Percentiles rank a stretch among this genome's conserved stretches.
Evolutionary conservation across 2,113 vertebrate species (phyloP).

Genomic region (Elephantulus edwardii): DNA sequence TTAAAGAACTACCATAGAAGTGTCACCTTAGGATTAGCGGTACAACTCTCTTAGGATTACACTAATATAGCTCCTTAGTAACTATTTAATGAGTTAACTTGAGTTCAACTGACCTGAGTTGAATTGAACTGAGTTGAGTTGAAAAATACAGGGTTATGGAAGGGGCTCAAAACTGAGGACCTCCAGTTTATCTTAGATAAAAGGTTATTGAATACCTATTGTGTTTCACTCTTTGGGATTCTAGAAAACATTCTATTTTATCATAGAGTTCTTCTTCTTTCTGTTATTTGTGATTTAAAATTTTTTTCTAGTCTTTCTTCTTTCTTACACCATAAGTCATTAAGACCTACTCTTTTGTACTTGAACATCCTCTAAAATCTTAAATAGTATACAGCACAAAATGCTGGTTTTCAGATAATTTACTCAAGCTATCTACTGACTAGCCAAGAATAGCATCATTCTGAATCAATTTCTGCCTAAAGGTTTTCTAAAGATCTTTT

Average conservation of each 20-base stretch:
- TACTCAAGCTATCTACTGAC: background rate
- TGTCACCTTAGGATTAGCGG: too few relatives aligned
- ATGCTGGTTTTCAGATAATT: constrained; percentile 6
- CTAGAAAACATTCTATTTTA: background rate
- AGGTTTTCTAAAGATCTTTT: background rate
- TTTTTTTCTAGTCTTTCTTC: background rate
- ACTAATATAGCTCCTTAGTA: too few relatives aligned
- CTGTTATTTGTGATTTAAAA: background rate
- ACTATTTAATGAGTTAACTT: too few relatives aligned
- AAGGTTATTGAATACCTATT: background rate
- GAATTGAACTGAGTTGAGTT: too few relatives aligned
- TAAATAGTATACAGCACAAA: background rate
- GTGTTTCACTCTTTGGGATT: background rate
- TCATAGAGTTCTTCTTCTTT: background rate
- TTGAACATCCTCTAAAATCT: background rate
- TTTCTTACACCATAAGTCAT: background rate
- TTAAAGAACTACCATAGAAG: too few relatives aligned
- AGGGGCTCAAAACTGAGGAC: background rate
- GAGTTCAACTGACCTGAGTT: too few relatives aligned
- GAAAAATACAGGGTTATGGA: background rate
- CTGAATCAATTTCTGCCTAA: background rate
- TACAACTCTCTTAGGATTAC: too few relatives aligned
- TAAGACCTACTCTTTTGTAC: background rate
- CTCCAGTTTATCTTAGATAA: background rate
- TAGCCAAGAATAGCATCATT: background rate